Conservation (phyloP, 2,113 vertebrate genomes). For the Nothocercus julius region DNA sequence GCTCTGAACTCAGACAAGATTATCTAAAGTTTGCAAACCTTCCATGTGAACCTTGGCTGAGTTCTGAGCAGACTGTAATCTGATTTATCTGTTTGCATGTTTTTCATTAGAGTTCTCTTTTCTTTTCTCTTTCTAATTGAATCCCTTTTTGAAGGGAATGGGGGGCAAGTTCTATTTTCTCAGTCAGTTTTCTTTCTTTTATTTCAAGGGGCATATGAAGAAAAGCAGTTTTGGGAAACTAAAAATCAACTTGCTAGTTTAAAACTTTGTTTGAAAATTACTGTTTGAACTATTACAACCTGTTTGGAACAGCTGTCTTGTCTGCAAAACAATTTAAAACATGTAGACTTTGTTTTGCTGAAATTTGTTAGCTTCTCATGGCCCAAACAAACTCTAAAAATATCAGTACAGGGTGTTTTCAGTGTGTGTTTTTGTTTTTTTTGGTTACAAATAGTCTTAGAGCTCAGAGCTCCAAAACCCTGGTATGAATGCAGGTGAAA, state of each 20-base stretch:
- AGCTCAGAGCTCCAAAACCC: not conserved
- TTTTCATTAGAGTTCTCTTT: constrained; percentile 26
- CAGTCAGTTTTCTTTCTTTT: not conserved
- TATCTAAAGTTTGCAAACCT: not conserved
- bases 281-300: not conserved
- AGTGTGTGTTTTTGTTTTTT: not conserved
- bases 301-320: not conserved
- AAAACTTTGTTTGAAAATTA: not conserved
- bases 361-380: not conserved
- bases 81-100: constrained; percentile 15
- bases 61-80: not conserved
- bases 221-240: not conserved
- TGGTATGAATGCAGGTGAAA: not conserved
- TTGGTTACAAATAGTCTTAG: not conserved
- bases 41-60: not conserved
- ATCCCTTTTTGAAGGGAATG: not conserved
- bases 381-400: not conserved
- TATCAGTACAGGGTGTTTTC: not conserved
- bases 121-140: not conserved
- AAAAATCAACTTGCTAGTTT: not conserved
- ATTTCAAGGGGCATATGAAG: not conserved
- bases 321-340: not conserved
- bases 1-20: not conserved
- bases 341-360: not conserved
- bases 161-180: not conserved